Base-by-base conservation (phyloP, 1,140 invertebrate genomes). In the Drosophila sucinea region DNA sequence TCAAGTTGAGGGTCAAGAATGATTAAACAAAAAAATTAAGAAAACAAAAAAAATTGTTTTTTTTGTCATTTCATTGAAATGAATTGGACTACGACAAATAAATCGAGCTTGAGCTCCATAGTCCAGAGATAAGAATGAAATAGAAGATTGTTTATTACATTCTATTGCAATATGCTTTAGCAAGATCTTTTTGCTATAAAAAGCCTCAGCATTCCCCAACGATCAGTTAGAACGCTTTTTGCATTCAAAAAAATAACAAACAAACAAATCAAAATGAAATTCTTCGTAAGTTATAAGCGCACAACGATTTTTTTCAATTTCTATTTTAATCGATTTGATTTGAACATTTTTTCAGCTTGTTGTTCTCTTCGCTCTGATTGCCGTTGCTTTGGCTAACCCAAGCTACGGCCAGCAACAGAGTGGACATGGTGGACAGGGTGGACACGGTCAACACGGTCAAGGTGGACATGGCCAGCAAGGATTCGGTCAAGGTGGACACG, bases 301-400 rank as follows among this genome's bases (percentile, higher is more conserved):
- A 25, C n/a, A 1, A 3, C 30, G 4, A 8, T 1, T 2, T n/a
- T 33, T 0, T 3, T 0, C 1, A 11, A 51, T 25, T 47, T 47
- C 44, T 17, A 17, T 17, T 17, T 17, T 17, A 47, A 47, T 27
- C 25, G 3, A 38, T 29, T 29, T 17, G 17, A 17, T 17, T 25
- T 1, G n/a, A n/a, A n/a, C 1, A 17, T 35, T 7, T 10, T 30
- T 58, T 27, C 11, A 81, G 78, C 68, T 80, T 63, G 64, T 81
- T 2, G 61, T 81, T 1, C 68, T 81, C 78, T 81, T 80, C 38
- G 72, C 78, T 3, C 27, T 81, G 35, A 76, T 81, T 60, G 79
- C 78, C 4, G 56, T 76, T 44, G 79, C 10, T 10, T 33, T 81
- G 40, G 77, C 70, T 1, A 27, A 5, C 23, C 35, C 35, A 38